Conservation (phyloP, 2,888 invertebrate species). For the Tinea pellionella region DNA sequence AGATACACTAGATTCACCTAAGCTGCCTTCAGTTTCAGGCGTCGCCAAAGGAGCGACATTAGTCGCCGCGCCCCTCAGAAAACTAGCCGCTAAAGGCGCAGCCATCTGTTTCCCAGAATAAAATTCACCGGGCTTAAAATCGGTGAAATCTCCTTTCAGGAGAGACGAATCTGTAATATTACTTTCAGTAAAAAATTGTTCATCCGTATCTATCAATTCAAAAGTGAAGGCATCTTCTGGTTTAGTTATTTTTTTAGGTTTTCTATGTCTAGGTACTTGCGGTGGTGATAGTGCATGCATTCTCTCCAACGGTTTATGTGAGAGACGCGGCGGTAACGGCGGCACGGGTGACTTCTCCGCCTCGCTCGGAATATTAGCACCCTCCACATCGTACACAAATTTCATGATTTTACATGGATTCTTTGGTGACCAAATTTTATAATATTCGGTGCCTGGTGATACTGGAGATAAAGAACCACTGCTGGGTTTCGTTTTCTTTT, state of each 20-base stretch:
- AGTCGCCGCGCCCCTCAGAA: conserved; percentile 50
- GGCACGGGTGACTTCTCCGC: conserved; percentile 76
- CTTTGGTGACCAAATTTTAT: conserved; percentile 76
- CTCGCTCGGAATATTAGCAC: conserved; percentile 54
- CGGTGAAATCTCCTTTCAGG: conserved; percentile 48
- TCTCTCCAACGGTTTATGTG: conserved; percentile 82
- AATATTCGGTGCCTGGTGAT: conserved; percentile 73
- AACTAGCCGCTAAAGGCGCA: conserved; percentile 47
- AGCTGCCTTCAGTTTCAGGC: conserved; percentile 71
- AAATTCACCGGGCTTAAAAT: conserved; percentile 64
- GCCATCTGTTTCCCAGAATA: conserved; percentile 51
- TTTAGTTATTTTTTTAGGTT: conserved; percentile 72
- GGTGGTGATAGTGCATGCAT: conserved; percentile 78
- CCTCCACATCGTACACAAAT: conserved; percentile 63
- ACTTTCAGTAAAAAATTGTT: conserved; percentile 67
- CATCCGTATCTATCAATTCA: conserved; percentile 87
- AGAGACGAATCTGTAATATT: conserved; percentile 55
- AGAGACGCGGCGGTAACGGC: conserved; percentile 76
- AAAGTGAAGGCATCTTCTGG: conserved; percentile 86
- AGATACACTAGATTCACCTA: conserved; percentile 66
- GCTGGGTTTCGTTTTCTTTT: conserved; percentile 74
- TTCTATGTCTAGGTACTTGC: conserved; percentile 74
- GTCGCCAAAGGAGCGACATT: conserved; percentile 70
- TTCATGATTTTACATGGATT: conserved; percentile 70
- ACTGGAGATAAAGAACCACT: conserved; percentile 65